These are phyloP conservation scores for Galleria mellonella DNA, from an alignment of 1,140 invertebrate species.

Conservation along the genomic window DNA sequence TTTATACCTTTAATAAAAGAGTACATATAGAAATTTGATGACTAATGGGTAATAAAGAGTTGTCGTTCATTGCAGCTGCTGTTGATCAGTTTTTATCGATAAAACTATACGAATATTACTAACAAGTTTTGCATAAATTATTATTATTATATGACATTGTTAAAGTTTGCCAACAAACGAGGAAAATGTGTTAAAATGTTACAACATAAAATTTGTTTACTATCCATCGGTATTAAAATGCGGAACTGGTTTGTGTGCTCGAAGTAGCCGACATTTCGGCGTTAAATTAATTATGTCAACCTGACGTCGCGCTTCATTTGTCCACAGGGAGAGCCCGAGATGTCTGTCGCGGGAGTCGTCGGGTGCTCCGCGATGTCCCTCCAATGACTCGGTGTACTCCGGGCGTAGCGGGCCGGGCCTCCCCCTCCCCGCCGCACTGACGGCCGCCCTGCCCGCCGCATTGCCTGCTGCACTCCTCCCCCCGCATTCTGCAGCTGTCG, in stretches of 20 bases:
- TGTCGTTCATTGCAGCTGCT: too few species aligned
- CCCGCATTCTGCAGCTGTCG: slow-evolving; percentile 85
- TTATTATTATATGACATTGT: too few species aligned
- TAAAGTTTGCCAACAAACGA: neutral
- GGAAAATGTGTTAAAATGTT: neutral
- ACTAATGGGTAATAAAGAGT: too few species aligned
- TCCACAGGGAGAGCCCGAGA: slow-evolving; percentile 85
- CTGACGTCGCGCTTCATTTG: slow-evolving; percentile 41
- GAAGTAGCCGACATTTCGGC: slow-evolving; percentile 1
- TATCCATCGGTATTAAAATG: neutral
- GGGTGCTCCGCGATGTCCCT: slow-evolving; percentile 79
- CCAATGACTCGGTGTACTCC: slow-evolving; percentile 81
- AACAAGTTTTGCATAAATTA: too few species aligned
- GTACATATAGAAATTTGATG: too few species aligned
- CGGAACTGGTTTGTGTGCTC: too few species aligned
- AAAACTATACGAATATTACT: too few species aligned
- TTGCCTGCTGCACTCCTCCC: slow-evolving; percentile 78
- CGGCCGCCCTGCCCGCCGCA: slow-evolving; percentile 72
- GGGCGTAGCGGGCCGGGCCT: slow-evolving; percentile 77
- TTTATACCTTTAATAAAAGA: too few species aligned
- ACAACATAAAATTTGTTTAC: slow-evolving; percentile 10
- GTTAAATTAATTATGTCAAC: slow-evolving; percentile 14
- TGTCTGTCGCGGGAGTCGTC: slow-evolving; percentile 87
- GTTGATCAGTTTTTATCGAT: too few species aligned
- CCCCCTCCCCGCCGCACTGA: slow-evolving; percentile 68